Evolutionary conservation across 2,888 invertebrate species (phyloP), one percentile per base, ranked within the genome.

Genomic region (Pyrocoelia pectoralis): DNA sequence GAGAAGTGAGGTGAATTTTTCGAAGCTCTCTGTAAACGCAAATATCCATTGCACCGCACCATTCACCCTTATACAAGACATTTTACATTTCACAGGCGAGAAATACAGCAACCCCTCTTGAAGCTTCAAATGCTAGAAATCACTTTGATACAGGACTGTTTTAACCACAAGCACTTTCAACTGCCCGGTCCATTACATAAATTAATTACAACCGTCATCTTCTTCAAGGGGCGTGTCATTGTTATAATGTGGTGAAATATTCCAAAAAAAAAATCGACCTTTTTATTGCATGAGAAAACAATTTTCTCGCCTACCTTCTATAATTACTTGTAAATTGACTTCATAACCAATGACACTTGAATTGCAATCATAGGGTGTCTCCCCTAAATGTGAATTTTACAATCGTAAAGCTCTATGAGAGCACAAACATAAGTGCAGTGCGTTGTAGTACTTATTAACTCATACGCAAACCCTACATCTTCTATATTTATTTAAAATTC

Each of bases 251-350:
- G 12, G 28, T 28, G 49, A 8, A 50, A 50, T 50, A 24, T 17
- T 14, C 12, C n/a, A 8, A 28, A 28, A 50, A n/a, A 29, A 29
- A n/a, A 33, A 9, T 12, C 15, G n/a, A 8, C 29, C 12, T 52
- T 61, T 66, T 59, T 62, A 50, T 10, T 15, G 61, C 61, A 53
- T 50, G 65, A 65, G 51, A 56, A 55, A 51, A 59, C 62, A 65
- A 65, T 65, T 65, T 65, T 61, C 61, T 57, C 66, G 58, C 65
- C 59, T 61, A 53, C 65, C 57, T 54, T 66, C 71, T 59, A 73
- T 80, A 79, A 80, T 80, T 78, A 79, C 78, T 79, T 79, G 78
- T 74, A 79, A 80, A 79, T 80, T 79, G 79, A 80, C 76, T 80
- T 80, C 77, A 79, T 79, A 76, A 78, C 76, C 77, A 73, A 73